Conservation (phyloP, 1,140 invertebrate genomes). For the Marisa cornuarietis region DNA sequence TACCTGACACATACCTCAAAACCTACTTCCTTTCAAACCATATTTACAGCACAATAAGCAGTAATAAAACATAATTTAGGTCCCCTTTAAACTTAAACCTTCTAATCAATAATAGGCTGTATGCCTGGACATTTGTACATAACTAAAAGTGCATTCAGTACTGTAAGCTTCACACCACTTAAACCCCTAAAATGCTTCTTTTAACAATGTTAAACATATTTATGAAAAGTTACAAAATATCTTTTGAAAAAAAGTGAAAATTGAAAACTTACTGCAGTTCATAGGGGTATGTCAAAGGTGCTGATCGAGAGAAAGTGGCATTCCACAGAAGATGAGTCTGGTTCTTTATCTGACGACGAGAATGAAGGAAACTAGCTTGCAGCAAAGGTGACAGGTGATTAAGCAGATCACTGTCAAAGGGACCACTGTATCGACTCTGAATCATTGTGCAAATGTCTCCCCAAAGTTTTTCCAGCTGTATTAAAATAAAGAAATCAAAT, state of each 20-base stretch:
- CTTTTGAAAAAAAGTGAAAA: not conserved
- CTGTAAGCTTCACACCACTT: too few species aligned
- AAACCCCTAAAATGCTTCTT: too few species aligned
- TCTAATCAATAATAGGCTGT: too few species aligned
- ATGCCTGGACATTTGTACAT: too few species aligned
- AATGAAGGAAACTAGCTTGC: conserved; percentile 51
- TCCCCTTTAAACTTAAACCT: too few species aligned
- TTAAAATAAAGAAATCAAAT: conserved; percentile 24
- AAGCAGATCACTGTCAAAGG: conserved; percentile 56
- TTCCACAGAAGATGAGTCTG: conserved; percentile 56
- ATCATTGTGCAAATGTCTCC: conserved; percentile 46
- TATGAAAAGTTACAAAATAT: not conserved
- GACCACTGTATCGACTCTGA: conserved; percentile 46
- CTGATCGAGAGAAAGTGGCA: conserved; percentile 46
- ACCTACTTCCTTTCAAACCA: not conserved
- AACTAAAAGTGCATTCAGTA: too few species aligned
- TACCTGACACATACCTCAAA: not conserved
- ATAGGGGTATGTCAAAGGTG: conserved; percentile 51
- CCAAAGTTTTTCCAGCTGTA: conserved; percentile 60
- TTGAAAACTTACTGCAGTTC: conserved; percentile 48
- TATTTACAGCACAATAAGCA: not conserved
- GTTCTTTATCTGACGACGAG: conserved; percentile 49
- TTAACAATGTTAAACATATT: not conserved
- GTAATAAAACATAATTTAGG: too few species aligned
- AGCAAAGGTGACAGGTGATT: conserved; percentile 50